Evolutionary conservation across 1,140 invertebrate genomes (phyloP).

Genomic region (Grapholita molesta): DNA sequence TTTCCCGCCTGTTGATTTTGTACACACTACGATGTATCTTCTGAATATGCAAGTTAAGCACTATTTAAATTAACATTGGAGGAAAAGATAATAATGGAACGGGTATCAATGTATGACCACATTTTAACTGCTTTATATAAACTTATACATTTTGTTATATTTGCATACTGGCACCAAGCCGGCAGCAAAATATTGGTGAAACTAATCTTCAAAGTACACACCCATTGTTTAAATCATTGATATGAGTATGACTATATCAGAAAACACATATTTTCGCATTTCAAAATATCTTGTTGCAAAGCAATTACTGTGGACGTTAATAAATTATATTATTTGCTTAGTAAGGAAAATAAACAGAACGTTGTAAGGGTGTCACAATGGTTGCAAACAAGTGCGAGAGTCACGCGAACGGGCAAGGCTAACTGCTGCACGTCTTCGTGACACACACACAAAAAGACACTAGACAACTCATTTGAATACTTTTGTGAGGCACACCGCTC

Average conservation of each 20-base stretch:
- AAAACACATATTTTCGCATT: conserved; percentile 8
- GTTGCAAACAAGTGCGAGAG: not conserved
- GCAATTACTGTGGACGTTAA: conserved; percentile 11
- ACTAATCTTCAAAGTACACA: not conserved
- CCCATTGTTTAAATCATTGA: conserved; percentile 10
- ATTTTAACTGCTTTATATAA: not conserved
- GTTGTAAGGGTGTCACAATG: not conserved
- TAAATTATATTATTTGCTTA: conserved; percentile 6
- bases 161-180: not conserved
- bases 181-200: not conserved
- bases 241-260: no score
- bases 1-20: not conserved
- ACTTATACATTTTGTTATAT: not conserved
- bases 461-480: conserved; percentile 40
- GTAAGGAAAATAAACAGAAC: conserved; percentile 8
- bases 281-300: conserved; percentile 5
- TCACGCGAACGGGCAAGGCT: conserved; percentile 39
- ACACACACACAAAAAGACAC: conserved; percentile 33
- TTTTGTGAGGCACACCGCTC: conserved; percentile 32
- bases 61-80: no score
- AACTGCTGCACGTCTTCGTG: conserved; percentile 50
- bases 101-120: no score
- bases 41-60: not conserved
- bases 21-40: not conserved
- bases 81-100: no score